A percentile compares a stretch with the other conserved stretches of the same genome.
phyloP scores from a whole-genome alignment of 2,797 vertebrate genomes.

The Xerus rutilus region DNA sequence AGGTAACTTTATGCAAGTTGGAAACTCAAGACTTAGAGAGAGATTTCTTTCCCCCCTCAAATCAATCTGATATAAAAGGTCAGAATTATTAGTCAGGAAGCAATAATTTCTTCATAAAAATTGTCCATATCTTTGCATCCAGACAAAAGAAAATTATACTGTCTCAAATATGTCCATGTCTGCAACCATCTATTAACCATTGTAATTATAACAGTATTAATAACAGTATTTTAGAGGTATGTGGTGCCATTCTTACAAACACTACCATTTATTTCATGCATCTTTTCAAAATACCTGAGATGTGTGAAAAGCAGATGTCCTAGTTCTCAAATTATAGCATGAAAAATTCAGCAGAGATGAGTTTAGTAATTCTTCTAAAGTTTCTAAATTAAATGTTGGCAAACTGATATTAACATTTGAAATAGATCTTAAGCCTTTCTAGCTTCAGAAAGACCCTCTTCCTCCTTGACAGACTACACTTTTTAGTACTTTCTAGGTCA shows the following conservation, averaged over 20 bases:
- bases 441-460: not conserved
- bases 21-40: not conserved
- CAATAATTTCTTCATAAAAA: not conserved
- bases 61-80: not conserved
- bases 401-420: not conserved
- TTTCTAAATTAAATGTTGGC: constrained; percentile 25
- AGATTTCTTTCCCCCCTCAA: not conserved
- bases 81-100: not conserved
- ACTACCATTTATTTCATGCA: constrained; percentile 45
- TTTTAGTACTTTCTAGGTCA: not conserved
- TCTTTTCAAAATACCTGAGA: not conserved
- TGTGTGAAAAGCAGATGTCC: not conserved
- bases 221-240: not conserved
- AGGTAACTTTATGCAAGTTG: not conserved
- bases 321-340: not conserved
- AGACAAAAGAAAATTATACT: constrained; percentile 8
- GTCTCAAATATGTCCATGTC: not conserved
- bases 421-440: not conserved
- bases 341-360: constrained; percentile 6
- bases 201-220: not conserved
- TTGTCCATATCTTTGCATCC: not conserved
- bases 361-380: not conserved
- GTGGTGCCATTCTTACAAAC: not conserved
- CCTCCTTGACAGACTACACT: not conserved
- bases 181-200: not conserved